phyloP scores from a whole-genome alignment of 2,797 vertebrate genomes.

The Aplochiton taeniatus region DNA sequence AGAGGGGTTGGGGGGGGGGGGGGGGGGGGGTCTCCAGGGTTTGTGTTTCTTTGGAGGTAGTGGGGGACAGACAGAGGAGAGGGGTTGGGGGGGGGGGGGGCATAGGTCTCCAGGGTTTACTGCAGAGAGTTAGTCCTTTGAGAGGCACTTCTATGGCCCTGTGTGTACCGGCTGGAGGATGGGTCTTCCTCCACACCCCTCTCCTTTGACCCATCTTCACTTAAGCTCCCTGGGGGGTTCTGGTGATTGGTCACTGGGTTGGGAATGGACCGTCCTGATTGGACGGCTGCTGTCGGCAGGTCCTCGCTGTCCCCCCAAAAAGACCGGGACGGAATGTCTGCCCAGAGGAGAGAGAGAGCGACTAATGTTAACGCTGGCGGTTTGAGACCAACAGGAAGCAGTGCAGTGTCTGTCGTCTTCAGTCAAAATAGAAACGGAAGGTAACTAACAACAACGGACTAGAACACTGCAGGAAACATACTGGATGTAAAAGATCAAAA shows the following conservation, averaged over 20 bases:
- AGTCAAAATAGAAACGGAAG: too few species aligned
- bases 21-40: conserved; percentile 29
- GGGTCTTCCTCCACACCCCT: conserved; percentile 46
- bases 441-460: too few species aligned
- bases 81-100: conserved; percentile 21
- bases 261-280: conserved; percentile 56
- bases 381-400: too few species aligned
- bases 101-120: conserved; percentile 78
- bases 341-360: not conserved
- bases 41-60: conserved; percentile 24
- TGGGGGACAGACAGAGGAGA: too few species aligned
- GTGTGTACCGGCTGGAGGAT: conserved; percentile 46
- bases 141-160: conserved; percentile 74
- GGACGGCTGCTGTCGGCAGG: conserved; percentile 44
- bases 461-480: too few species aligned
- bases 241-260: conserved; percentile 67
- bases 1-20: conserved; percentile 64
- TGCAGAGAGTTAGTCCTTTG: conserved; percentile 85
- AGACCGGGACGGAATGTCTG: conserved; percentile 79
- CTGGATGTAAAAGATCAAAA: too few species aligned
- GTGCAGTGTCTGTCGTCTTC: too few species aligned
- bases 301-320: conserved; percentile 81
- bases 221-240: conserved; percentile 56
- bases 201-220: conserved; percentile 42
- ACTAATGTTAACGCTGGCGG: not conserved